A percentile compares a stretch with the other conserved stretches of the same genome.
phyloP scores from a whole-genome alignment of 2,113 vertebrate genomes.

The Apistogramma diplotaenia region DNA sequence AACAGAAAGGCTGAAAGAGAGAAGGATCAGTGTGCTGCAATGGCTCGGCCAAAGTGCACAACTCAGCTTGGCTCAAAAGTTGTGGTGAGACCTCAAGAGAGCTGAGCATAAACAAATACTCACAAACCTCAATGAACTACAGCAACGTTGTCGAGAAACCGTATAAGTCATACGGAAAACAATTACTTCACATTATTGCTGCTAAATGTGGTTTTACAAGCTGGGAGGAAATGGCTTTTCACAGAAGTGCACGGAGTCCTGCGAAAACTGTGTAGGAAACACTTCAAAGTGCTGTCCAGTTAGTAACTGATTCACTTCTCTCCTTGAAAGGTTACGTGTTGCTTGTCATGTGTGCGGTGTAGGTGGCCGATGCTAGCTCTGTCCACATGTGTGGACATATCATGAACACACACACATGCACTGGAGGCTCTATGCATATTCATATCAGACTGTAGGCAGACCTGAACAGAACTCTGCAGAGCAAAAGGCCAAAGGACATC shows the following conservation, averaged over 20 bases:
- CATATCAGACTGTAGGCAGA: neutral
- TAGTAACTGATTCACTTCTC: slow-evolving; percentile 1
- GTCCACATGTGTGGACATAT: neutral
- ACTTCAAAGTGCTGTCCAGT: neutral
- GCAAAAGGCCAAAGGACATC: slow-evolving; percentile 12
- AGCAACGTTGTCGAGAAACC: neutral
- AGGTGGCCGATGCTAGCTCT: neutral
- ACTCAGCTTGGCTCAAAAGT: neutral
- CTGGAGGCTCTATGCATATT: neutral
- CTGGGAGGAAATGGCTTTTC: neutral
- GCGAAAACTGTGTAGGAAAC: neutral
- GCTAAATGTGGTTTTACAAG: neutral
- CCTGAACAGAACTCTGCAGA: neutral
- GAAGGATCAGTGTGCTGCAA: too few species aligned
- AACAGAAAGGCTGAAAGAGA: neutral
- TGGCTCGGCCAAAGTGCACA: neutral
- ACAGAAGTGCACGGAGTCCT: neutral
- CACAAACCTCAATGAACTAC: neutral
- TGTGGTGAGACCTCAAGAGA: neutral
- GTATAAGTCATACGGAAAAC: neutral
- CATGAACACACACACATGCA: neutral
- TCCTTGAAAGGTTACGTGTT: neutral
- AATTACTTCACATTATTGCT: neutral
- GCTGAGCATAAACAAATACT: neutral
- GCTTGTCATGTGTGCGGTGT: neutral